phyloP scores from a whole-genome alignment of 2,888 invertebrate genomes.

The Norana najaformis region DNA sequence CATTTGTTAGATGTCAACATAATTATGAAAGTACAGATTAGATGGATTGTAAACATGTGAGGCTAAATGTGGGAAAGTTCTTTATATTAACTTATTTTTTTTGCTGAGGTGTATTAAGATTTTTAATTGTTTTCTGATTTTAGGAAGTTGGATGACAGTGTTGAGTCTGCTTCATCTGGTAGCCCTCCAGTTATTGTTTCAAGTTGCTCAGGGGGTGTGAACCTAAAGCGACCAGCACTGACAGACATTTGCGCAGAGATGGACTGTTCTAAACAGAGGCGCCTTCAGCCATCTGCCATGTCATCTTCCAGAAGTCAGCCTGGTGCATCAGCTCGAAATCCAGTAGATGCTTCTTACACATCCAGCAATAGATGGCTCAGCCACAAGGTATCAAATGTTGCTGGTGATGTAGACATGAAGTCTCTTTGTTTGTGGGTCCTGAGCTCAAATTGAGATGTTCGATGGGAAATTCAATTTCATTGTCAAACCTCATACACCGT shows the following conservation, averaged over 20 bases:
- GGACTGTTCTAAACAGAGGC: not conserved
- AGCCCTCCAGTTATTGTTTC: not conserved
- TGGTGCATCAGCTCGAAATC: constrained; percentile 17
- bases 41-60: too few relatives aligned
- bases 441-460: not conserved
- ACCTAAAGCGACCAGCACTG: constrained; percentile 4
- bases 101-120: not conserved
- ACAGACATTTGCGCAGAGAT: not conserved
- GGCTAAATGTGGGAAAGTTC: too few relatives aligned
- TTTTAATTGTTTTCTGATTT: not conserved
- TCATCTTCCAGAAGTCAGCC: not conserved
- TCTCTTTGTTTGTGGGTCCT: not conserved
- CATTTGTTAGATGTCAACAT: too few relatives aligned
- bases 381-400: not conserved
- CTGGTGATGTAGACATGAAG: not conserved
- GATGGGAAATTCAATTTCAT: not conserved
- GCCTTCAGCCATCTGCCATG: not conserved
- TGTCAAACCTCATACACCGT: not conserved
- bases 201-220: not conserved
- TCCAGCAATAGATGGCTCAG: not conserved
- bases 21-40: too few relatives aligned
- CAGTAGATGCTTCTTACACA: not conserved
- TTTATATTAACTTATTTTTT: not conserved
- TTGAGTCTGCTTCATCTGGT: not conserved
- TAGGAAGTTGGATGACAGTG: not conserved